Conservation (phyloP, 2,113 vertebrate species). For the Oenanthe melanoleuca region DNA sequence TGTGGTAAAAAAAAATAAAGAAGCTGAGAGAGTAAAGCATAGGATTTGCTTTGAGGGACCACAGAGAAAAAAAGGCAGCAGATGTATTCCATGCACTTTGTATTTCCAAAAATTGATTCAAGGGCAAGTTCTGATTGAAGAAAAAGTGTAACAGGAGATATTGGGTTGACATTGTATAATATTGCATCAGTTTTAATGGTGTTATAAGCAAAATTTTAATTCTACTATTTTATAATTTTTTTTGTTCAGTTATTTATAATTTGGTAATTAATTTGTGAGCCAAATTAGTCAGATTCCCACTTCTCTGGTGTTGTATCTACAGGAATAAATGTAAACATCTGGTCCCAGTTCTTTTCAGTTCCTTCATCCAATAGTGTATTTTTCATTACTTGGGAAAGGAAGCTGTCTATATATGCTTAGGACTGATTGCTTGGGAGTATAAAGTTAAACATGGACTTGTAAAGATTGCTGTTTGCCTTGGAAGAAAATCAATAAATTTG, state of each 20-base stretch:
- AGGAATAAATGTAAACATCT: neutral
- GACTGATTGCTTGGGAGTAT: constrained; percentile 14
- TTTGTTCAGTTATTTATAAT: neutral
- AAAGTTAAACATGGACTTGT: constrained; percentile 38
- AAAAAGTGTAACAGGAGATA: neutral
- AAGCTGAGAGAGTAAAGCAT: neutral
- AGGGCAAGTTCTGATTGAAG: neutral
- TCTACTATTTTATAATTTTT: neutral
- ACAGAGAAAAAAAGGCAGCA: neutral
- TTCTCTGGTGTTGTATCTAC: neutral
- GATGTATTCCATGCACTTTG: neutral
- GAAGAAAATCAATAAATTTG: constrained; percentile 44
- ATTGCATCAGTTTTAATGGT: neutral
- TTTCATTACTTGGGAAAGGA: neutral
- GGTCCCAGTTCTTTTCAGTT: neutral
- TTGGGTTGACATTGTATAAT: neutral
- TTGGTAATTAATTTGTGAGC: neutral
- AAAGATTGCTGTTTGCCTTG: constrained; percentile 45
- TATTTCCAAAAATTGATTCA: constrained; percentile 15
- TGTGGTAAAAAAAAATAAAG: neutral
- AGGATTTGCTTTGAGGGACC: neutral
- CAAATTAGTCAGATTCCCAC: neutral
- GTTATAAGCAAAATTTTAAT: neutral
- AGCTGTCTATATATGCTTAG: neutral
- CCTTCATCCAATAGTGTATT: neutral